These are phyloP conservation scores for Brachionus asplanchnoidis DNA, from an alignment of 1,140 invertebrate species.

Conservation along the genomic window DNA sequence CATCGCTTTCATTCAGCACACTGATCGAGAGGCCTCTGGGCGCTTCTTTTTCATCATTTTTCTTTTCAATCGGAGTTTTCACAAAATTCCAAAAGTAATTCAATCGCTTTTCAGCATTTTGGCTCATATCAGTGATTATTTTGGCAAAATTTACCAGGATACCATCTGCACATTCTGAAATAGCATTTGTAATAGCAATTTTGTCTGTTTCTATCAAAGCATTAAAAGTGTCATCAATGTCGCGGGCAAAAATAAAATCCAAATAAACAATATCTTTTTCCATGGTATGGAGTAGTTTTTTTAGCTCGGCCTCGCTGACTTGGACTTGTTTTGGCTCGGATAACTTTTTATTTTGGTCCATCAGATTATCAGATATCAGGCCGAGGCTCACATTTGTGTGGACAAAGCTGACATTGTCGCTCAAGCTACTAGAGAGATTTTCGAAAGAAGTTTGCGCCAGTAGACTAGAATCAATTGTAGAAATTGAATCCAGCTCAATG, in stretches of 20 bases:
- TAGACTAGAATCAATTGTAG: neutral
- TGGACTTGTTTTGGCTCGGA: no score
- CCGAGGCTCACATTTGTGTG: neutral
- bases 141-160: neutral
- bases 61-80: neutral
- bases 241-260: conserved; percentile 1
- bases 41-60: neutral
- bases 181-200: neutral
- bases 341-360: no score
- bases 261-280: conserved; percentile 4
- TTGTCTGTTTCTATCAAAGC: conserved; percentile 3
- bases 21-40: neutral
- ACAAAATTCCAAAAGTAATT: conserved; percentile 9
- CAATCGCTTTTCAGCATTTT: neutral
- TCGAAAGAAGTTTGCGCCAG: neutral
- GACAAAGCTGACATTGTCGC: neutral
- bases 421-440: neutral
- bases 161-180: neutral
- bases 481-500: conserved; percentile 1
- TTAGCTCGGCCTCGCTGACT: neutral
- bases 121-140: neutral
- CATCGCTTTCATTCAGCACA: neutral
- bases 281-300: neutral
- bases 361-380: neutral
- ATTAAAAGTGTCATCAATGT: neutral